Evolutionary conservation across 2,113 vertebrate species (phyloP), one percentile per base, ranked within the genome.

Genomic region (Etheostoma spectabile): DNA sequence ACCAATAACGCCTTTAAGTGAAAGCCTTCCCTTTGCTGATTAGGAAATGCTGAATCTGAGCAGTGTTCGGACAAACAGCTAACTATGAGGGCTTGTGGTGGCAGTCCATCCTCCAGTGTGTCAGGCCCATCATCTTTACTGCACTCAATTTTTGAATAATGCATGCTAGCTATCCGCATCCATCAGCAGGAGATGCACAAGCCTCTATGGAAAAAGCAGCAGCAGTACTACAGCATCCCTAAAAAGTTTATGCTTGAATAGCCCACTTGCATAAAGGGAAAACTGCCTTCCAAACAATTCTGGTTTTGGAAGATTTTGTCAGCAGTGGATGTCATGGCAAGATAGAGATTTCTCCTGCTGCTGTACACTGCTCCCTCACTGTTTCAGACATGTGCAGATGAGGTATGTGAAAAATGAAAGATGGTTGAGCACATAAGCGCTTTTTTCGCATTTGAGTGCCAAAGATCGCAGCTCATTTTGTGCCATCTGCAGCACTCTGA

Each of bases 121-220:
- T 79, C 82, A 76, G 80, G 79, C 76, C 71, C 86, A 83, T 92
- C 84, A 83, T 86, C 76, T 86, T 87, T 74, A 70, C 90, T 88
- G 87, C 90, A 92, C 89, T 80, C 82, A 56, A 11, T 74, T 76
- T 81, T 69, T 94, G 84, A 94, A 94, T 93, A 92, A 94, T 93
- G 85, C 77, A 94, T 92, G 86, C 45, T 72, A 69, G 86, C 80
- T 74, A 76, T 81, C 86, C 51, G 66, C 80, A 88, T 90, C 84
- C 93, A 90, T 90, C 88, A 92, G 83, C 84, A 88, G 79, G 59
- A 74, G 74, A 88, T 79, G 80, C 81, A 69, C 70, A 71, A 76
- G 77, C 70, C 79, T 90, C 85, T n/a, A 21, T 89, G 86, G 87
- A 80, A 22, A n/a, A 2, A 64, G 77, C 62, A 76, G 62, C 42